Percentiles rank a stretch among this genome's conserved stretches.
phyloP scores from a whole-genome alignment of 2,113 vertebrate species.

The Lycaon pictus region DNA sequence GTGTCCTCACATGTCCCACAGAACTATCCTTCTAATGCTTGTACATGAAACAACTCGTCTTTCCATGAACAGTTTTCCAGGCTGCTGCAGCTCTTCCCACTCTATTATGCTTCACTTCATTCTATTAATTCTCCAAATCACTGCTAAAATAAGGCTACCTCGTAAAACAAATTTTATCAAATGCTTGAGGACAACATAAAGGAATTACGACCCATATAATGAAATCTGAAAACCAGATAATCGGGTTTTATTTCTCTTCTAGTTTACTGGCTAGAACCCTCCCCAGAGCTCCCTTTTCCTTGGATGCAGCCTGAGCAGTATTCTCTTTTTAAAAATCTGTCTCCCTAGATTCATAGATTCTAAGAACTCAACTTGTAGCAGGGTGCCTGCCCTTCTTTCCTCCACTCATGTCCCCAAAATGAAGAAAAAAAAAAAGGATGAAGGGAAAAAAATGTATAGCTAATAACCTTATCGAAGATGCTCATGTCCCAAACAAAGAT shows the following conservation, averaged over 20 bases:
- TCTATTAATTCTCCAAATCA: neutral
- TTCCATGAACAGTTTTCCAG: neutral
- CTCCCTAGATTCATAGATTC: neutral
- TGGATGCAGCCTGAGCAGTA: neutral
- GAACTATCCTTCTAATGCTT: no score
- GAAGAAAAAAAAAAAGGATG: neutral
- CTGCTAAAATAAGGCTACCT: neutral
- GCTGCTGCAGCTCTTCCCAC: neutral
- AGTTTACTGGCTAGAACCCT: neutral
- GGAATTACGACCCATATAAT: neutral
- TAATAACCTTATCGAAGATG: constrained; percentile 4
- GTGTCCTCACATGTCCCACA: neutral
- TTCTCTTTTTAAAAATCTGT: neutral
- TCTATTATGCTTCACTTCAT: neutral
- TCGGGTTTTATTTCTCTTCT: neutral
- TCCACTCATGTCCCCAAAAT: accelerated
- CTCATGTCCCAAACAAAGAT: neutral
- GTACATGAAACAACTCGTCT: neutral
- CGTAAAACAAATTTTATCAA: neutral
- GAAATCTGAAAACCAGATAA: neutral
- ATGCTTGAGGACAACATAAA: neutral
- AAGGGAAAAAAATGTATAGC: neutral
- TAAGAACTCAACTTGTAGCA: neutral
- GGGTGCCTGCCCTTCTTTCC: neutral
- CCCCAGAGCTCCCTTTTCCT: neutral